Conservation (phyloP, 2,113 vertebrate genomes). For the Oreotragus oreotragus region DNA sequence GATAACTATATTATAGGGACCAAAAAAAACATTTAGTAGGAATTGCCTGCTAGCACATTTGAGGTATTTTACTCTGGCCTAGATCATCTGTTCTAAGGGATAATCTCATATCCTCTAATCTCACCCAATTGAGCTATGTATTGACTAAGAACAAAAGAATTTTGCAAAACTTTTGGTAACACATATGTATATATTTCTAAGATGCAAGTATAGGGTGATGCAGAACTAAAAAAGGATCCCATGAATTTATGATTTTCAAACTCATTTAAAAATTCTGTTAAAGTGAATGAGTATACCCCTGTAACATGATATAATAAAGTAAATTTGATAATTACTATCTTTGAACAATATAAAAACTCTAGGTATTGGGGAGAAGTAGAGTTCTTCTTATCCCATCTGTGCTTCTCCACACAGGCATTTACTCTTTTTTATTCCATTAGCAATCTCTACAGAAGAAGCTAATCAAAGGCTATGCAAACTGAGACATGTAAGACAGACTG, state of each 20-base stretch:
- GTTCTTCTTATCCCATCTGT: not conserved
- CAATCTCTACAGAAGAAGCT: not conserved
- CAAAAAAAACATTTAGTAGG: not conserved
- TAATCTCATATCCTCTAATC: not conserved
- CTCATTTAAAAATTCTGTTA: not conserved
- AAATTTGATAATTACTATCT: not conserved
- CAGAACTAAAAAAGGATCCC: not conserved
- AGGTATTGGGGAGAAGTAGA: not conserved
- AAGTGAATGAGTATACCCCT: not conserved
- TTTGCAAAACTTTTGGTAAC: not conserved
- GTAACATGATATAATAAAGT: not conserved
- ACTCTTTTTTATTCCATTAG: not conserved
- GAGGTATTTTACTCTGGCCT: not conserved
- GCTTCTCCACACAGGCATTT: not conserved
- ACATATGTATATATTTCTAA: not conserved
- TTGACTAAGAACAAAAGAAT: not conserved
- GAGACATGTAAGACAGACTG: not conserved
- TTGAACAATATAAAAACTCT: not conserved
- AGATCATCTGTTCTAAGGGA: not conserved
- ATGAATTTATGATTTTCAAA: not conserved
- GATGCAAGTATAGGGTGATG: not conserved
- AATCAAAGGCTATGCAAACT: not conserved
- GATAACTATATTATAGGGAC: not conserved
- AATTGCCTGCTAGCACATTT: not conserved
- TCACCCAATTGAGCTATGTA: not conserved